Percentiles rank a stretch among this genome's conserved stretches.
These are phyloP conservation scores for Tethea ocularis DNA, from an alignment of 2,888 invertebrate species.

Conservation along the genomic window DNA sequence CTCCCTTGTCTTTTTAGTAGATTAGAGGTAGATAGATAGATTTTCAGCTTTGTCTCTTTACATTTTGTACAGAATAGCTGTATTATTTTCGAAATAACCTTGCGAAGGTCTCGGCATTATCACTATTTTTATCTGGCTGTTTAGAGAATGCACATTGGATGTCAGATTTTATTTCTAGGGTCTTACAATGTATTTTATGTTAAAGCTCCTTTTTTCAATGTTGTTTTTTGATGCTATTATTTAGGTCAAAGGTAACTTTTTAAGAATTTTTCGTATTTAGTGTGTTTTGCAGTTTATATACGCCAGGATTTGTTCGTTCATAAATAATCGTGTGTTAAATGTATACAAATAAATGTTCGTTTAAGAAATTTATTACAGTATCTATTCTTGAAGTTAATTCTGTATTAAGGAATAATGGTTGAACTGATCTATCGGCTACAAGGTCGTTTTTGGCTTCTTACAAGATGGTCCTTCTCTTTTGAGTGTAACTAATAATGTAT, in stretches of 20 bases:
- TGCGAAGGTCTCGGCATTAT: constrained; percentile 14
- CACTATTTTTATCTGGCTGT: constrained; percentile 13
- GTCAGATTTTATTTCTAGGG: background rate
- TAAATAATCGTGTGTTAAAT: background rate
- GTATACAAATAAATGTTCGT: background rate
- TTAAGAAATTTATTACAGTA: background rate
- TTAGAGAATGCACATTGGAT: constrained; percentile 9
- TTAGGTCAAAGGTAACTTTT: background rate
- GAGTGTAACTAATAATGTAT: background rate
- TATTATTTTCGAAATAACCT: constrained; percentile 16
- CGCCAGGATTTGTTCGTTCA: background rate
- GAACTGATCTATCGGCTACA: background rate
- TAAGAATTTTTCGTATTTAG: background rate
- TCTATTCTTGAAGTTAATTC: background rate
- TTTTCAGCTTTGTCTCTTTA: background rate
- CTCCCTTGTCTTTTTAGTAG: background rate
- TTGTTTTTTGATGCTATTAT: background rate
- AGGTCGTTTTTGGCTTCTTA: no score
- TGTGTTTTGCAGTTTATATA: background rate
- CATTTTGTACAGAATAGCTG: constrained; percentile 1
- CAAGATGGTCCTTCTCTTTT: background rate
- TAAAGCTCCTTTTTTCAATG: background rate
- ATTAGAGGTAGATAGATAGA: background rate
- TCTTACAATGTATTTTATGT: background rate
- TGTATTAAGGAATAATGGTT: background rate